Conservation (phyloP, 2,888 invertebrate species). For the Drosophila atroscutellata region DNA sequence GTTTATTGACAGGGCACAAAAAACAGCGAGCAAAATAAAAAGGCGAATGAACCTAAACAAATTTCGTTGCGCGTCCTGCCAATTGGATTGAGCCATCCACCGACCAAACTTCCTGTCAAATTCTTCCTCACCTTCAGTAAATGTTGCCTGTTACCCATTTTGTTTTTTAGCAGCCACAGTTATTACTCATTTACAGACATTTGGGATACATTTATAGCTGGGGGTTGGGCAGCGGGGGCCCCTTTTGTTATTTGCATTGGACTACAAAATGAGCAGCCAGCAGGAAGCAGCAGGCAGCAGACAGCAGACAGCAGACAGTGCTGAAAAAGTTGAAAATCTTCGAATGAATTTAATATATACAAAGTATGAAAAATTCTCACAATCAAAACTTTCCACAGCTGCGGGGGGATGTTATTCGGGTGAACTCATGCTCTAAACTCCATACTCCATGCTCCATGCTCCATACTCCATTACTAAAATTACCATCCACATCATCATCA, state of each 20-base stretch:
- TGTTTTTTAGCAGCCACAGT: constrained; percentile 58
- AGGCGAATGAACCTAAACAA: constrained; percentile 60
- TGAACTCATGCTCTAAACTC: not conserved
- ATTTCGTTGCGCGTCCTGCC: constrained; percentile 49
- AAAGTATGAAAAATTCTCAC: constrained; percentile 50
- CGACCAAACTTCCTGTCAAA: not conserved
- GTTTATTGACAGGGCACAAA: constrained; percentile 11
- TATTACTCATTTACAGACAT: constrained; percentile 74
- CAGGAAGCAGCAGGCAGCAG: constrained; percentile 15
- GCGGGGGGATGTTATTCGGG: not conserved
- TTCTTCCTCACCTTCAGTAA: not conserved
- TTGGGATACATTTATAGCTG: constrained; percentile 32
- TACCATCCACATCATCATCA: constrained; percentile 14
- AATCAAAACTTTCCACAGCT: constrained; percentile 30
- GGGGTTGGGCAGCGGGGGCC: constrained; percentile 1
- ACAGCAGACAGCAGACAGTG: constrained; percentile 12
- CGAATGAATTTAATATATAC: constrained; percentile 68
- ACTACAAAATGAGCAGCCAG: constrained; percentile 59
- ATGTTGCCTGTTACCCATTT: not conserved
- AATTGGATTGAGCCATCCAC: constrained; percentile 22
- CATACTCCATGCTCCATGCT: constrained; percentile 17
- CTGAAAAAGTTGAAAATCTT: constrained; percentile 67
- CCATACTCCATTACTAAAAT: constrained; percentile 21
- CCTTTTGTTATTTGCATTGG: constrained; percentile 67
- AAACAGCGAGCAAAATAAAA: constrained; percentile 13